Base-by-base conservation (phyloP, 1,140 invertebrate species). In the Gonioctena quinquepunctata region DNA sequence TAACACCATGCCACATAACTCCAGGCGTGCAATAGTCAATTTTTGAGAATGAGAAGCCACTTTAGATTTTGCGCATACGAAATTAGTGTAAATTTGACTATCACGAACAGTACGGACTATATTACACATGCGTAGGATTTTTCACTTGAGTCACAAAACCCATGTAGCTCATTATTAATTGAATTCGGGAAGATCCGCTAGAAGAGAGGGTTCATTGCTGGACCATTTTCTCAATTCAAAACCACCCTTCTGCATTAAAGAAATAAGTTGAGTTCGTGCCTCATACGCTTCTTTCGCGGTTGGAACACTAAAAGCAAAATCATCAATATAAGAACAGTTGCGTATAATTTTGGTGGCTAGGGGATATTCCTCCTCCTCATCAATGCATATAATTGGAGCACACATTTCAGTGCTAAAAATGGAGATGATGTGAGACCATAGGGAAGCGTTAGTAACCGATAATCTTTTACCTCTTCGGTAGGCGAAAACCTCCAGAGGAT, bases 151-250 rank as follows among this genome's bases (percentile, higher is more conserved):
- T 71, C 70, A 19, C n/a, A 50, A 68, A 71, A 72, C 22, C 56
- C 64, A 68, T 67, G 65, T 13, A 71, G n/a, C 16, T 67, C 48
- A 42, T n/a, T n/a, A 42, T 42, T 42, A 68, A 11, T 28, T 11
- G 18, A 48, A 23, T 21, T 16, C 50, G 8, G n/a, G 18, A 18
- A 48, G 78, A 49, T 5, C 72, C n/a, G 19, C 70, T 56, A 60
- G 25, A 23, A 60, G 11, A 27, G 25, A 7, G 6, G 59, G 57
- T 11, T 69, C 25, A 65, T 81, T 81, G 1, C 74, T 74, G 5
- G 68, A 67, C 72, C 77, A 81, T 68, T 81, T 77, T 8, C 67
- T 49, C 33, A 80, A 52, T 70, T 75, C 70, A 42, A 76, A 77
- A 25, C 71, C 69, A 56, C 73, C 73, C 23, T 48, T 57, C 8